Conservation (phyloP, 2,888 invertebrate species). For the Sclerodermus sp. region DNA sequence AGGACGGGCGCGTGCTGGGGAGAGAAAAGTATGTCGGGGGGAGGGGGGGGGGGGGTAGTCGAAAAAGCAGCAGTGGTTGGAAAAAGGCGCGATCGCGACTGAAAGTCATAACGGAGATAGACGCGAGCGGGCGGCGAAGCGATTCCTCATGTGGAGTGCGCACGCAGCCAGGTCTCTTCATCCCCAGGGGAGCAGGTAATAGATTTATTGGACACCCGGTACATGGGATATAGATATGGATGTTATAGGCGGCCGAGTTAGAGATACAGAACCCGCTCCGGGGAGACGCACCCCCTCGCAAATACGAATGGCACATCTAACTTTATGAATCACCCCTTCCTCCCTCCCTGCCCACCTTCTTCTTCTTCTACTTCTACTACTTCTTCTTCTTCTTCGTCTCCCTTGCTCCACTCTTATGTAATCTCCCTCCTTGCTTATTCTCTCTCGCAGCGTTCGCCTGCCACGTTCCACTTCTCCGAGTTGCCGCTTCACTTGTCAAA, state of each 20-base stretch:
- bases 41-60: constrained; percentile 22
- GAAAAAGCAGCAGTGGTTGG: constrained; percentile 19
- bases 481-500: too few relatives aligned
- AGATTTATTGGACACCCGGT: constrained; percentile 56
- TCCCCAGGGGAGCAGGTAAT: constrained; percentile 53
- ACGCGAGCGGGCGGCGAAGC: constrained; percentile 33
- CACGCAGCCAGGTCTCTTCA: constrained; percentile 14
- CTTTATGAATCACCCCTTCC: constrained; percentile 35
- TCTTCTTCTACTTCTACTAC: not conserved
- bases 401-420: not conserved
- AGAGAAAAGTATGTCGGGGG: not conserved
- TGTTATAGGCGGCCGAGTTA: constrained; percentile 43
- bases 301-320: constrained; percentile 41
- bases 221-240: constrained; percentile 48
- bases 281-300: constrained; percentile 15
- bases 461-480: too few relatives aligned
- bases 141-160: constrained; percentile 25
- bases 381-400: not conserved
- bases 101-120: constrained; percentile 49
- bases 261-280: constrained; percentile 37
- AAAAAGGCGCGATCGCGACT: constrained; percentile 28
- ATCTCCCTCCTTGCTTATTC: not conserved
- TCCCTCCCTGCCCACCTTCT: constrained; percentile 6
- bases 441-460: not conserved
- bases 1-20: constrained; percentile 7